Conservation (phyloP, 1,140 invertebrate species). For the Ctenoplectra terminalis region DNA sequence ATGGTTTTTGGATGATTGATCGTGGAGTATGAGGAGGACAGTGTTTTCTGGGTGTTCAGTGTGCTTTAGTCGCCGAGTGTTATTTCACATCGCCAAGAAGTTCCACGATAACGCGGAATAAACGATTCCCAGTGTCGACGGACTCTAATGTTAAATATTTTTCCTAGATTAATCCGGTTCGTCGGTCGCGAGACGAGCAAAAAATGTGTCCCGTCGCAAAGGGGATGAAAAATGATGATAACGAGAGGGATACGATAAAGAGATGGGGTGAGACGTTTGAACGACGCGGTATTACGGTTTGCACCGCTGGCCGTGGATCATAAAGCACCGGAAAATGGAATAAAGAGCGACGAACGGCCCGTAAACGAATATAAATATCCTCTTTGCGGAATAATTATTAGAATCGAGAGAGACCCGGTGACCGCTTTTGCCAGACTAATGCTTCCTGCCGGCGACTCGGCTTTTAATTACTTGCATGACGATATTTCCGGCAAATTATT, state of each 20-base stretch:
- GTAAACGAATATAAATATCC: conserved; percentile 14
- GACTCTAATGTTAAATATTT: conserved; percentile 2
- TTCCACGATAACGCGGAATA: not conserved
- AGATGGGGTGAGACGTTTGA: not conserved
- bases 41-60: too few relatives aligned
- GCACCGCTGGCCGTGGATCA: not conserved
- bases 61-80: too few relatives aligned
- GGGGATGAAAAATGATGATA: conserved; percentile 6
- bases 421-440: not conserved
- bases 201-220: not conserved
- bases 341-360: not conserved
- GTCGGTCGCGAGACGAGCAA: not conserved
- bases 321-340: conserved; percentile 1
- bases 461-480: conserved; percentile 54
- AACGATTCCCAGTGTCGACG: not conserved
- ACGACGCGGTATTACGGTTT: not conserved
- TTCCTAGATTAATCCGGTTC: not conserved
- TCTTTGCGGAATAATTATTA: conserved; percentile 41
- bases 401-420: not conserved
- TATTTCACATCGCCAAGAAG: not conserved
- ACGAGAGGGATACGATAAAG: not conserved
- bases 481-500: conserved; percentile 32
- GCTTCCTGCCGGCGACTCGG: not conserved
- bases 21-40: too few relatives aligned
- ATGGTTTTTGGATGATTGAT: not conserved